phyloP scores from a whole-genome alignment of 2,797 vertebrate species.

The Crenichthys baileyi region DNA sequence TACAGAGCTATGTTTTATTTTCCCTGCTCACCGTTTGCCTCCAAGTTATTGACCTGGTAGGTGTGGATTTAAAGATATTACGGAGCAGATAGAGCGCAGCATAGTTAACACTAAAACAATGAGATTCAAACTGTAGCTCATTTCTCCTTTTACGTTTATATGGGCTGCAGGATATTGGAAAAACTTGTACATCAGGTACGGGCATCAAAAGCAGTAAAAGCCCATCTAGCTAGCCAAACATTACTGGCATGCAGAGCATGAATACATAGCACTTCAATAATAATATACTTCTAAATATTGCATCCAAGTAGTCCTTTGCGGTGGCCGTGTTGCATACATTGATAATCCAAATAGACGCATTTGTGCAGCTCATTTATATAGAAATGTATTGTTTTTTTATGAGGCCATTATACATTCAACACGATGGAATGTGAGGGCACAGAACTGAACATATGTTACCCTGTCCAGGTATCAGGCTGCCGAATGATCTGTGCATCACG shows the following conservation, averaged over 20 bases:
- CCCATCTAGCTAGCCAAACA: too few species aligned
- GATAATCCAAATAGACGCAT: not conserved
- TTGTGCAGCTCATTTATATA: not conserved
- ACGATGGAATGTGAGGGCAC: not conserved
- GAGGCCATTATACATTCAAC: not conserved
- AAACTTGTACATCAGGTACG: not conserved
- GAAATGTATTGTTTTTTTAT: not conserved
- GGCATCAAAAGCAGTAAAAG: too few species aligned
- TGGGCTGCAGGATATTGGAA: too few species aligned
- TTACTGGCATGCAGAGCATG: not conserved
- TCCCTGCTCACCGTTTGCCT: too few species aligned
- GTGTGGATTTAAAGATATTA: not conserved
- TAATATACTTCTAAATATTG: not conserved
- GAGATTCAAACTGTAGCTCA: not conserved
- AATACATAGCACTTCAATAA: not conserved
- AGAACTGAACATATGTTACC: not conserved
- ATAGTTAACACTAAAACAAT: not conserved
- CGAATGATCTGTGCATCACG: not conserved
- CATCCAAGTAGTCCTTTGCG: not conserved
- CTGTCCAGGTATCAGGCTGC: not conserved
- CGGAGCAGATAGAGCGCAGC: not conserved
- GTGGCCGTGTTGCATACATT: not conserved
- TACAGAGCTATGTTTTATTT: not conserved
- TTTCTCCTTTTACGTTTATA: not conserved
- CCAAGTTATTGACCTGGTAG: not conserved